Conservation (phyloP, 2,113 vertebrate species). For the Setophaga petechia region DNA sequence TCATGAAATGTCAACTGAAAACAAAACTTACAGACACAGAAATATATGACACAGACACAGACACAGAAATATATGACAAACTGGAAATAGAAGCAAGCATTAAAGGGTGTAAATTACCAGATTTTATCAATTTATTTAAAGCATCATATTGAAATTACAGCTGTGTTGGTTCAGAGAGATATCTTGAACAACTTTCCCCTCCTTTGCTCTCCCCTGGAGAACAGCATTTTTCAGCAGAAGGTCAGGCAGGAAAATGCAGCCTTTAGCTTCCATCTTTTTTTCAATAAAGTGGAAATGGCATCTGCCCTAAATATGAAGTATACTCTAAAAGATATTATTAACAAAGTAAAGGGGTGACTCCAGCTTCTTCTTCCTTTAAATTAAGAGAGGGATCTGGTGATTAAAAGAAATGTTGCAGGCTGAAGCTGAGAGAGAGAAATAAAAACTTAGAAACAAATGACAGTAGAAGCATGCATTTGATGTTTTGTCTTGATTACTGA, state of each 20-base stretch:
- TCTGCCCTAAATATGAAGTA: neutral
- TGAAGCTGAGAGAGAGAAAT: neutral
- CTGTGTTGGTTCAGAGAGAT: neutral
- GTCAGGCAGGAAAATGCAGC: neutral
- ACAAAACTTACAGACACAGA: neutral
- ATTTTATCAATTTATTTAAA: neutral
- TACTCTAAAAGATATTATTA: neutral
- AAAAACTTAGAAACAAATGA: neutral
- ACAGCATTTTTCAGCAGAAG: neutral
- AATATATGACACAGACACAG: neutral
- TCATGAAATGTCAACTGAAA: conserved; percentile 30
- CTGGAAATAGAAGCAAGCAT: neutral
- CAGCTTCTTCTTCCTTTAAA: neutral
- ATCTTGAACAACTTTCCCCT: neutral
- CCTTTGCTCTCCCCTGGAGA: neutral
- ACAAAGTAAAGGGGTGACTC: neutral
- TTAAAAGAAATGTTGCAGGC: neutral
- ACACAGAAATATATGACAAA: neutral
- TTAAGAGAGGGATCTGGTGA: neutral
- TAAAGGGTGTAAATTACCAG: neutral
- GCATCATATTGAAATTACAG: neutral
- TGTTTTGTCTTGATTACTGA: neutral
- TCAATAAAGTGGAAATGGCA: conserved; percentile 1
- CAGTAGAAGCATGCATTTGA: neutral
- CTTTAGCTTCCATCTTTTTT: neutral